Evolutionary conservation across 2,888 invertebrate species (phyloP), one percentile per base, ranked within the genome.

Genomic region (Macaria notata): DNA sequence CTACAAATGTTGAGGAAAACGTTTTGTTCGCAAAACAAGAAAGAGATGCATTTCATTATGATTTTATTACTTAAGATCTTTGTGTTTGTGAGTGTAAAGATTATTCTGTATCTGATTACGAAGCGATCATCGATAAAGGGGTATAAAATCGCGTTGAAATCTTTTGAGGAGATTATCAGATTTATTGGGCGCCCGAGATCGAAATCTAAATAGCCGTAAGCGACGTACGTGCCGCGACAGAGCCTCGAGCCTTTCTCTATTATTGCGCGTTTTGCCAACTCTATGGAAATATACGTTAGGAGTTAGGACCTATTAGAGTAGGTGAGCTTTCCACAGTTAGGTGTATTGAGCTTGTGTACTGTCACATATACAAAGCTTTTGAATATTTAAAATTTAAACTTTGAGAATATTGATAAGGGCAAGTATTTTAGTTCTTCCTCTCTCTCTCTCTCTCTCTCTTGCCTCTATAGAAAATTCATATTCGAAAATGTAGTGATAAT

Each of bases 131-230:
- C 64, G 66, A 68, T 67, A 68, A 68, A 63, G 68, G 65, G 56
- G 62, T 66, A 61, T 69, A 66, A 69, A 69, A 68, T 60, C 70
- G 74, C 75, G 80, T 75, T 79, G 79, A 80, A 81, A 77, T 71
- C 72, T 76, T 72, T 75, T 75, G 73, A 77, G 78, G 72, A 73
- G 72, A 77, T 78, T 79, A 81, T 81, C 76, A 75, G 78, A 76
- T 78, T 78, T 61, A 76, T 79, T 75, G 73, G 76, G 68, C 70
- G 67, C 68, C 66, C 68, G 69, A 79, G 83, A 86, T 86, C 66
- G 68, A 65, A 78, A 85, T 86, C 83, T 76, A 71, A 72, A 78
- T 71, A 70, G 81, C 85, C 71, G 63, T 67, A 60, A 73, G 84
- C 83, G 67, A 64, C 64, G 72, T 66, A 65, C 70, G 65, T 65